Base-by-base conservation (phyloP, 2,888 invertebrate species). In the Acanthosepion lycidas region DNA sequence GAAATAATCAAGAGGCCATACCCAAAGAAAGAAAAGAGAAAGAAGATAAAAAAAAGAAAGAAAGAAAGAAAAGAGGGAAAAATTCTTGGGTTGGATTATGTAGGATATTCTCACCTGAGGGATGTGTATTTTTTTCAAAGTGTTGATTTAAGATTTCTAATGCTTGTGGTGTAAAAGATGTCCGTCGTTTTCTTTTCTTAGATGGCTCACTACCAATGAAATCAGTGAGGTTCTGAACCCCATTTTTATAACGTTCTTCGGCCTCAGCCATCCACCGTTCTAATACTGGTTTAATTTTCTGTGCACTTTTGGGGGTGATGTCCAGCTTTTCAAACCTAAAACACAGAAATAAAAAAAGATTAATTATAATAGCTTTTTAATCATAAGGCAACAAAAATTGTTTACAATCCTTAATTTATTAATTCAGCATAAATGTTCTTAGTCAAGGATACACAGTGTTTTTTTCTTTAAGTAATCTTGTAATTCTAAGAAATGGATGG, bases 251-350 rank as follows among this genome's bases (percentile, higher is more conserved):
- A 98, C 99, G 99, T 98, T 99, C 99, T 98, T 99, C 99, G 94
- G 99, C 99, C 98, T 99, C 99, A 98, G 98, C 98, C 99, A 99
- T 99, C 99, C 99, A 99, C 98, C 99, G 98, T 98, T 99, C 99
- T 97, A 99, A 98, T 97, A 99, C 99, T 96, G 99, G 99, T 98
- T 99, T 99, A 97, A 99, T 99, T 98, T 99, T 99, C 98, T 99
- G 99, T 97, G 99, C 99, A 98, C 99, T 99, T 98, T 99, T 99
- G 97, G 99, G 99, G 97, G 99, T 99, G 97, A 99, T 99, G 98
- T 99, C 99, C 98, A 99, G 98, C 98, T 99, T 99, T 98, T 99
- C 99, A 98, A 99, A 99, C 98, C 97, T 97, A n/a, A 78, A 78
- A 33, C 18, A 23, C 15, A 78, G n/a, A 28, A 78, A 78, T 12